Conservation (phyloP, 2,888 invertebrate genomes). For the Acronicta aceris region DNA sequence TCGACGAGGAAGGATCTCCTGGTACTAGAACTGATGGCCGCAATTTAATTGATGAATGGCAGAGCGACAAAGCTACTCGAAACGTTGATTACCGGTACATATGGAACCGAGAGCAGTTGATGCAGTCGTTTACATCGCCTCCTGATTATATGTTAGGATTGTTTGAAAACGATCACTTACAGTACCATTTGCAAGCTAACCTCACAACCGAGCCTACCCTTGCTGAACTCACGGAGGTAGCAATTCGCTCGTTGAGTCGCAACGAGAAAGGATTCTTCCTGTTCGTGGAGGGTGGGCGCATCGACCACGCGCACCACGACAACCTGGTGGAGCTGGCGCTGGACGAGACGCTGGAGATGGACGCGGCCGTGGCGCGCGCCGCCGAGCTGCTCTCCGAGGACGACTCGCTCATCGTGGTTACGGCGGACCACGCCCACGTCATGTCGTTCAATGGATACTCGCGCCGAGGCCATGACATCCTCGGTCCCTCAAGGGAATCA, state of each 20-base stretch:
- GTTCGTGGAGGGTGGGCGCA: slow-evolving; percentile 91
- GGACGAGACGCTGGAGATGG: slow-evolving; percentile 91
- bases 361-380: slow-evolving; percentile 86
- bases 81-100: slow-evolving; percentile 24
- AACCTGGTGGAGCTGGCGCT: slow-evolving; percentile 88
- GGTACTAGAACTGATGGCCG: slow-evolving; percentile 61
- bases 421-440: slow-evolving; percentile 93
- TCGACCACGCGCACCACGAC: slow-evolving; percentile 91
- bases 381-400: slow-evolving; percentile 72
- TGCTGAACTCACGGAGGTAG: slow-evolving; percentile 82
- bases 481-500: slow-evolving; percentile 39
- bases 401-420: slow-evolving; percentile 93
- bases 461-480: slow-evolving; percentile 77
- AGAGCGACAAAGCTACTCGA: slow-evolving; percentile 22
- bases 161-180: slow-evolving; percentile 84
- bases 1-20: slow-evolving; percentile 32
- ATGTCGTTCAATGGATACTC: slow-evolving; percentile 92
- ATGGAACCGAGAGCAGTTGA: slow-evolving; percentile 31
- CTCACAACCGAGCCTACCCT: slow-evolving; percentile 90
- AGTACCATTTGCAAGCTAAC: slow-evolving; percentile 89
- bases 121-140: slow-evolving; percentile 1
- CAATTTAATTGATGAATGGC: slow-evolving; percentile 87
- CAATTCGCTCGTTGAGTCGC: slow-evolving; percentile 91
- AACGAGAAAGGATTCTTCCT: slow-evolving; percentile 92
- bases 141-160: slow-evolving; percentile 53